Base-by-base conservation (phyloP, 2,113 vertebrate genomes). In the Tupaia chinensis region DNA sequence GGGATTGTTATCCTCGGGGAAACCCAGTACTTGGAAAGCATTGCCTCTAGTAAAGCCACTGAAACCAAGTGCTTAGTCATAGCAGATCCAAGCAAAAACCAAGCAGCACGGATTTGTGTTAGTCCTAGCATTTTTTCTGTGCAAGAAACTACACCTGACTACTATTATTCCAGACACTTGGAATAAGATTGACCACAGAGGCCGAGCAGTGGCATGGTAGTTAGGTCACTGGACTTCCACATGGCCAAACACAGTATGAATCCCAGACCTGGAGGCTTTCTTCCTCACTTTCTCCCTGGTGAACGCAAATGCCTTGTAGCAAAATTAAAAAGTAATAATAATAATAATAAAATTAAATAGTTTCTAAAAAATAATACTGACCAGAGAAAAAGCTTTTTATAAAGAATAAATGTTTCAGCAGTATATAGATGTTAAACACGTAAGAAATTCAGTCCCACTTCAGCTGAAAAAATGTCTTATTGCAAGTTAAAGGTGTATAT, bases 11-110 rank as follows among this genome's bases (percentile, higher is more conserved):
- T 58, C 16, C 29, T n/a, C 44, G 8, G 8, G 2, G 29, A 66
- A 14, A 1, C 3, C 6, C 63, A 89, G 7, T 72, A 9, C 22
- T 70, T 79, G 34, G 9, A 94, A 91, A 81, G 2, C 2, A 13
- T 7, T 77, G 3, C 23, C 0, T 58, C 20, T 19, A 58, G 1
- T 0, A 25, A 17, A 70, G 3, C 5, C 58, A 23, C 2, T 9
- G 22, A 70, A 79, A 79, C 54, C 11, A 60, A 95, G 54, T 0
- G 15, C 32, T 81, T 25, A 58, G 20, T 19, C 1, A 61, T 3
- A 44, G 23, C 19, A 54, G 66, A 60, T 7, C 10, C 1, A 63
- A 44, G 23, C 9, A 66, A 92, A 22, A 44, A 58, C 0, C 65
- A 69, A 56, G 19, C 9, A 69, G 29, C n/a, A 5, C 7, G 44